Base-by-base conservation (phyloP, 2,888 invertebrate genomes). In the Parnassius orleans region DNA sequence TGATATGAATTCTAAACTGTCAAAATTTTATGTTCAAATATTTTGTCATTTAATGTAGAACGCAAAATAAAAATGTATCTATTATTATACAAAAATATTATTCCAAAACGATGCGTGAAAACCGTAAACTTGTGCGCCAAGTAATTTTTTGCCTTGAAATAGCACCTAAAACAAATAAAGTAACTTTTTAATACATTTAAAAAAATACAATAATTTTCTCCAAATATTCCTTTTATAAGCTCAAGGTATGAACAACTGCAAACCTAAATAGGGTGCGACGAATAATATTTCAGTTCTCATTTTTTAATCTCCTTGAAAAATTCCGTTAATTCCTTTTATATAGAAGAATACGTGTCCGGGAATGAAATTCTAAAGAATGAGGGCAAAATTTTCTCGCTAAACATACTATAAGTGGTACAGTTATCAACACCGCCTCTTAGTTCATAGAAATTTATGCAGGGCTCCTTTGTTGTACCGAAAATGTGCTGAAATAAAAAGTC, bases 241-340 rank as follows among this genome's bases (percentile, higher is more conserved):
- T n/a, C 3, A 2, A 48, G 9, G 15, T 2, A 10, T 48, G 14
- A 9, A 14, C 10, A 14, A 9, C 5, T 14, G 14, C 14, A 15
- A 14, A 14, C 14, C 3, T 14, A 69, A 70, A 72, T 69, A 66
- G 66, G 65, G 71, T 72, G 69, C 69, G 66, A 67, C 66, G 74
- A 74, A 72, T 65, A 71, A 65, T 66, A 63, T 69, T 72, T 72
- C 71, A 65, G 68, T 64, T 69, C 72, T 72, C 72, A 65, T 68
- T 71, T 77, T 65, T 69, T 67, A 68, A 72, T 2, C 76, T 75
- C 74, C 72, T 63, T 66, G 74, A 73, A 76, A 78, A 75, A 78
- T 76, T 76, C 63, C 67, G 73, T 72, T 72, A 73, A 74, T 70
- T 55, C 51, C 51, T 63, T 55, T 63, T 54, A 54, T 55, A 42